phyloP scores from a whole-genome alignment of 2,113 vertebrate genomes.

The Pipra filicauda region DNA sequence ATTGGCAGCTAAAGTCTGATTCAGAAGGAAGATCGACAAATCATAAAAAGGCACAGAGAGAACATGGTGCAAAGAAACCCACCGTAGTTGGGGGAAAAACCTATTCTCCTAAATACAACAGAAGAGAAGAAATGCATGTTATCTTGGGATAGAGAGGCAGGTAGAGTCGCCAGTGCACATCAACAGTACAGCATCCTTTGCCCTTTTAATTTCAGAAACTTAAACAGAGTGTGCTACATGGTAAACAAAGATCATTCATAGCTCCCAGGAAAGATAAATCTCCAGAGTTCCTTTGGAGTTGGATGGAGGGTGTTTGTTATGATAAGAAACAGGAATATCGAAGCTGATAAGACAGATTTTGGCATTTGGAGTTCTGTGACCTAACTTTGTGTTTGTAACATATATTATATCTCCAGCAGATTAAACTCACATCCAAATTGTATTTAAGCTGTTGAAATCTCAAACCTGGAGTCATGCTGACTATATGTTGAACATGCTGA shows the following conservation, averaged over 20 bases:
- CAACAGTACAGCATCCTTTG: not conserved
- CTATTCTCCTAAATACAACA: not conserved
- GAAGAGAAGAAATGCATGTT: not conserved
- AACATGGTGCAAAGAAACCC: not conserved
- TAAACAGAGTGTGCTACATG: not conserved
- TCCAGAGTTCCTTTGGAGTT: not conserved
- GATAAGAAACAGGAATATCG: not conserved
- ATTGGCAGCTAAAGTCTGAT: not conserved
- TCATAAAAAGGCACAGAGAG: not conserved
- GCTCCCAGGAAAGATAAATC: not conserved
- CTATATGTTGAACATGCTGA: not conserved
- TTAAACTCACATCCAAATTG: not conserved
- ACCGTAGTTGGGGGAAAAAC: not conserved
- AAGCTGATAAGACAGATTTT: not conserved
- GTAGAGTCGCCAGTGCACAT: not conserved
- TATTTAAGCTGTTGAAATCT: not conserved
- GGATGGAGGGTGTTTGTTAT: not conserved
- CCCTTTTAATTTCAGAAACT: not conserved
- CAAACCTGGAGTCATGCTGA: not conserved
- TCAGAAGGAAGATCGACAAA: not conserved
- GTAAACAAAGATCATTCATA: not conserved
- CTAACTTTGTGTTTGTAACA: not conserved
- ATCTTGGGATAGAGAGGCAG: not conserved
- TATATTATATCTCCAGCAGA: fast-evolving
- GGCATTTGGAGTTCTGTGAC: not conserved